Base-by-base conservation (phyloP, 2,113 vertebrate species). In the Onychorhynchus coronatus region DNA sequence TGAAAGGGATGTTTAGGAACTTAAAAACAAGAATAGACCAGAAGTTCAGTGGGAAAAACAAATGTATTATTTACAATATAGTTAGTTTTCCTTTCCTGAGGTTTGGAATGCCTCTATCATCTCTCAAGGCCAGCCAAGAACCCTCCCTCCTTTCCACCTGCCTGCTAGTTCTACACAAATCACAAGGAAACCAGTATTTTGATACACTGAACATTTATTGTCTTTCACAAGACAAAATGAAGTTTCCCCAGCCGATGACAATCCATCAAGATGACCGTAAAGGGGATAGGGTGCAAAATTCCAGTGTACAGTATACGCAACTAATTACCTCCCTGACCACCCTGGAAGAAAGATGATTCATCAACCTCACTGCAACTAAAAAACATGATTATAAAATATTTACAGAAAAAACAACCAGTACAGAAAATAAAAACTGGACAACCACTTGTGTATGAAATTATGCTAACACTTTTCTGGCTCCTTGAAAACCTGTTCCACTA, bases 131-230 rank as follows among this genome's bases (percentile, higher is more conserved):
- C 2, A 77, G 28, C 1, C 8, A 71, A 80, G 33, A 79, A 85
- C 5, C 8, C 24, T 46, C 14, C 7, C 30, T 4, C 5, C 9
- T 25, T 53, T 33, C n/a, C 37, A 62, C 11, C 27, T 28, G 39
- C 52, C 24, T 21, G 4, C 24, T 79, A 65, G 11, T 86, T 89
- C 81, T 20, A 63, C 8, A 95, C 14, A 92, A n/a, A 89, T 30
- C 37, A 95, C 74, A 95, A 39, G 9, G 11, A 68, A 66, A 71
- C 3, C 1, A 0, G 20, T 68, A 91, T 87, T 91, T 87, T 93
- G 66, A 85, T 93, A 97, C 97, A 97, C 93, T 85, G 95, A 97
- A 97, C 78, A 66, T 97, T 97, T 97, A 97, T 96, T 97, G 95
- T 95, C 93, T 93, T 91, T 94, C 91, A 95, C 84, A 85, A 96